These are phyloP conservation scores for Corbicula japonica DNA, from an alignment of 2,888 invertebrate species.

Conservation along the genomic window DNA sequence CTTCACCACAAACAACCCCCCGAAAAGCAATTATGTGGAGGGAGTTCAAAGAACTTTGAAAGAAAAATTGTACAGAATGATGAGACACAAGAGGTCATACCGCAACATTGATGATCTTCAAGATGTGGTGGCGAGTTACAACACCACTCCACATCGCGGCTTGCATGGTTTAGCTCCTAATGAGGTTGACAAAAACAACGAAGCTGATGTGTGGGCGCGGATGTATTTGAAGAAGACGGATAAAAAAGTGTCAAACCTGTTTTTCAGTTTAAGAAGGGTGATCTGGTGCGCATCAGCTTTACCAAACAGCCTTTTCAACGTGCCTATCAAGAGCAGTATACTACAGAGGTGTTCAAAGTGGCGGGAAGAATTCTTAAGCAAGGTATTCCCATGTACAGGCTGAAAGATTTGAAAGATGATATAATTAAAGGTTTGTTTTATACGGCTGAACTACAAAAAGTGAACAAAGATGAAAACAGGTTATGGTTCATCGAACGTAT, in stretches of 20 bases:
- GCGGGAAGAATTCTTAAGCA: slow-evolving; percentile 31
- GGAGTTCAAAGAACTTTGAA: too few relatives aligned
- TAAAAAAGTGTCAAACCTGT: too few relatives aligned
- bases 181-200: too few relatives aligned
- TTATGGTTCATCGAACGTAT: slow-evolving; percentile 59
- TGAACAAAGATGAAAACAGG: slow-evolving; percentile 54
- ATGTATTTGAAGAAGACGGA: too few relatives aligned
- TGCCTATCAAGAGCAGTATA: slow-evolving; percentile 61
- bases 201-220: too few relatives aligned
- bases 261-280: too few relatives aligned
- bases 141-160: too few relatives aligned
- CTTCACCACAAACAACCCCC: slow-evolving; percentile 16
- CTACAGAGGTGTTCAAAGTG: slow-evolving; percentile 53
- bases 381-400: slow-evolving; percentile 34
- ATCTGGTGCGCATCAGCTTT: slow-evolving; percentile 56
- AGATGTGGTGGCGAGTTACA: too few relatives aligned
- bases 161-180: too few relatives aligned
- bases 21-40: slow-evolving; percentile 29
- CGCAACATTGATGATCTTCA: slow-evolving; percentile 12
- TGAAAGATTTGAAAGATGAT: slow-evolving; percentile 33
- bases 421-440: slow-evolving; percentile 38
- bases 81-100: slow-evolving; percentile 20
- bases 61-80: too few relatives aligned
- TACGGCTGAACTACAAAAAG: slow-evolving; percentile 41
- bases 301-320: slow-evolving; percentile 53